Percentiles rank a stretch among this genome's conserved stretches.
phyloP scores from a whole-genome alignment of 37 sponge, comb jelly and placozoan species.

The Tethya wilhelma region DNA sequence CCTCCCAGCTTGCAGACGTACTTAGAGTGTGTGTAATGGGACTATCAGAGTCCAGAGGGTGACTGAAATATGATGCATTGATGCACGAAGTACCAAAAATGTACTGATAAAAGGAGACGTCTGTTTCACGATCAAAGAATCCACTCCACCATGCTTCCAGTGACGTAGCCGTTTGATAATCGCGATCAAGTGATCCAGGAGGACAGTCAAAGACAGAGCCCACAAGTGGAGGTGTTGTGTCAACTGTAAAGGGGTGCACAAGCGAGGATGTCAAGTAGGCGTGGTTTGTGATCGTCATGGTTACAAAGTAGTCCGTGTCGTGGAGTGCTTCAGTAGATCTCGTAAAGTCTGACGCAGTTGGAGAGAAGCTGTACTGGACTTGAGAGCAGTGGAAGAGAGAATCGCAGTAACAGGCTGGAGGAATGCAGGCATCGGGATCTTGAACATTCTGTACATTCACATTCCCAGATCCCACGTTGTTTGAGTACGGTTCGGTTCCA shows the following conservation, averaged over 20 bases:
- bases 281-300: conserved; percentile 69
- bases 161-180: conserved; percentile 42
- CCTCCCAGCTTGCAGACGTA: conserved; percentile 45
- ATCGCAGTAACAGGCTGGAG: conserved; percentile 57
- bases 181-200: conserved; percentile 42
- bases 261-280: conserved; percentile 57
- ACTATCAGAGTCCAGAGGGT: conserved; percentile 18
- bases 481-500: conserved; percentile 27
- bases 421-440: background rate
- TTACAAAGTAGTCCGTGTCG: conserved; percentile 73
- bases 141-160: conserved; percentile 70
- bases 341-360: conserved; percentile 19
- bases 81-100: conserved; percentile 39
- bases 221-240: conserved; percentile 74
- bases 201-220: conserved; percentile 75
- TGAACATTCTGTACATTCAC: conserved; percentile 26
- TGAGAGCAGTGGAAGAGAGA: conserved; percentile 39
- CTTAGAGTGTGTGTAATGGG: conserved; percentile 22
- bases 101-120: conserved; percentile 67
- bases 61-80: conserved; percentile 28
- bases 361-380: conserved; percentile 27
- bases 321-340: conserved; percentile 35
- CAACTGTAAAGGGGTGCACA: conserved; percentile 63
- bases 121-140: conserved; percentile 84
- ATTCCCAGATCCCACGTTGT: conserved; percentile 52